Evolutionary conservation across 2,113 vertebrate species (phyloP).

Genomic region (Nyctereutes procyonoides): DNA sequence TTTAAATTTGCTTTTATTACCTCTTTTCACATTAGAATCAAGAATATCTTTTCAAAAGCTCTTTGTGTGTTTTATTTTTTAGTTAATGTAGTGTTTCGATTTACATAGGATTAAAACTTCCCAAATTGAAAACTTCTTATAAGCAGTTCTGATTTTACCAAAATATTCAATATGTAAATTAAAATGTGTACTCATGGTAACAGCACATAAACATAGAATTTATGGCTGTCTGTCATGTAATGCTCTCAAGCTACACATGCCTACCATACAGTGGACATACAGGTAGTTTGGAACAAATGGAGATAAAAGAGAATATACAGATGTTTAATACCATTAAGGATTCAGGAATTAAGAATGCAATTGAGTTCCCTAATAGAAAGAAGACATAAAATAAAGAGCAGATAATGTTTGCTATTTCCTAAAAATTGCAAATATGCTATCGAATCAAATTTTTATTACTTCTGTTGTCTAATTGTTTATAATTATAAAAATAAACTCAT

Average conservation of each 20-base stretch:
- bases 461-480: not conserved
- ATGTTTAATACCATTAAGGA: not conserved
- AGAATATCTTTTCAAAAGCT: not conserved
- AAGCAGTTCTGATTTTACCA: not conserved
- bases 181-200: not conserved
- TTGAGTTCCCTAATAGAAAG: not conserved
- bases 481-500: constrained; percentile 41
- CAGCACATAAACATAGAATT: not conserved
- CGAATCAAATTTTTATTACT: constrained; percentile 41
- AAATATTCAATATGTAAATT: not conserved
- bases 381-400: not conserved
- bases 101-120: not conserved
- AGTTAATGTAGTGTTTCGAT: not conserved
- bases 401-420: not conserved
- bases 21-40: not conserved
- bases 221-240: not conserved
- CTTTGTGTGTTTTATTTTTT: constrained; percentile 6
- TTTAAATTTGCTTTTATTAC: not conserved
- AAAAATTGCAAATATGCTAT: not conserved
- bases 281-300: not conserved
- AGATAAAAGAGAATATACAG: not conserved
- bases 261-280: not conserved
- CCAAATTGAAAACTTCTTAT: not conserved
- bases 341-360: not conserved
- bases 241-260: not conserved